Evolutionary conservation across 2,113 vertebrate genomes (phyloP).

Genomic region (Labrus mixtus): DNA sequence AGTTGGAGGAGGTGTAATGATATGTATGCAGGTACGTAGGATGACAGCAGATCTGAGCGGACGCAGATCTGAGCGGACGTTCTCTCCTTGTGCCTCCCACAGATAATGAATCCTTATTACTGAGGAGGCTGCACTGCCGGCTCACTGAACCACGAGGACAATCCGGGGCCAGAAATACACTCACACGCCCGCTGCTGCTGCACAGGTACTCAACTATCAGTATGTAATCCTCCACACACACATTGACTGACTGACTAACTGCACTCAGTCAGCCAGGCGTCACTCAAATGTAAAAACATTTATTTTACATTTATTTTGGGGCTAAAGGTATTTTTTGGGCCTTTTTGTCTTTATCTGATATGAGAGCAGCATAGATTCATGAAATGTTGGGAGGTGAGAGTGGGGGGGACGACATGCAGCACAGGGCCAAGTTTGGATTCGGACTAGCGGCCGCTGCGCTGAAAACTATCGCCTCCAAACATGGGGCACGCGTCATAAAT

Average conservation of each 20-base stretch:
- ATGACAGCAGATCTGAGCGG: neutral
- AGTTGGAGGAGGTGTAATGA: no score
- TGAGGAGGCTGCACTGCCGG: slow-evolving; percentile 15
- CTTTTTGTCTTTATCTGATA: no score
- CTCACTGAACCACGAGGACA: slow-evolving; percentile 42
- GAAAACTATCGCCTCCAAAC: no score
- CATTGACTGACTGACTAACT: neutral
- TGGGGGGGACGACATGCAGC: no score
- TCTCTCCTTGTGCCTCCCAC: slow-evolving; percentile 22
- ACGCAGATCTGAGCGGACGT: slow-evolving; percentile 2
- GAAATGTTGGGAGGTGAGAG: no score
- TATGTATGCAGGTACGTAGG: neutral
- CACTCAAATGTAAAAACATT: neutral
- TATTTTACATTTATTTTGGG: neutral
- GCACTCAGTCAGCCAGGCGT: neutral
- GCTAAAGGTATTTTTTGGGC: no score
- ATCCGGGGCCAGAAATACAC: slow-evolving; percentile 61
- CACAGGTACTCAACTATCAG: slow-evolving; percentile 12
- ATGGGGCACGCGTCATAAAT: no score
- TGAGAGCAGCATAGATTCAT: no score
- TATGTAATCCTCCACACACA: slow-evolving; percentile 39
- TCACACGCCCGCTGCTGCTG: slow-evolving; percentile 6
- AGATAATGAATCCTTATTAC: slow-evolving; percentile 56
- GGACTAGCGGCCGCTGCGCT: no score
- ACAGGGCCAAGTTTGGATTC: no score